Evolutionary conservation across 2,113 vertebrate genomes (phyloP).

Genomic region (Cichladusa arquata): DNA sequence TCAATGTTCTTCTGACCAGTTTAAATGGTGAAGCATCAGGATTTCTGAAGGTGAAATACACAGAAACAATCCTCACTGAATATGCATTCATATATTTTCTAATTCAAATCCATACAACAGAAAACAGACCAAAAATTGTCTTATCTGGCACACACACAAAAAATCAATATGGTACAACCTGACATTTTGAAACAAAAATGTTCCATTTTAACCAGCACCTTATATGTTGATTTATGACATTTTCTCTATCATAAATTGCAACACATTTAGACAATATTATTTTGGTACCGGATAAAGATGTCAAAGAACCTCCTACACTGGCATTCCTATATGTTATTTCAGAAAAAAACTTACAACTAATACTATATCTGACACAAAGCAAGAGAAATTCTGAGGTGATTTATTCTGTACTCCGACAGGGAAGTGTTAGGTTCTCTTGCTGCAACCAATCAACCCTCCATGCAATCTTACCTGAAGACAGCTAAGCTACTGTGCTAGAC

Average conservation of each 20-base stretch:
- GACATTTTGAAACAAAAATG: background rate
- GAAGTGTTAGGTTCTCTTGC: background rate
- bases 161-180: background rate
- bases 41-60: background rate
- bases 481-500: background rate
- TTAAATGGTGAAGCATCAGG: background rate
- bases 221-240: background rate
- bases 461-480: background rate
- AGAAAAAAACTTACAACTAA: background rate
- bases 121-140: background rate
- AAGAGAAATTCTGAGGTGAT: background rate
- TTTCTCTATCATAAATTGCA: background rate
- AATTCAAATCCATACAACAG: background rate
- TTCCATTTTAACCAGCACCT: background rate
- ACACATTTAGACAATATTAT: background rate
- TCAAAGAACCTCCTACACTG: background rate
- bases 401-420: background rate
- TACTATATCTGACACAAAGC: background rate
- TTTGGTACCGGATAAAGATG: conserved; percentile 12
- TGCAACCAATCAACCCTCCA: background rate
- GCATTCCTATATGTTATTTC: background rate
- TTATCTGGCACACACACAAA: background rate
- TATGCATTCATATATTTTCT: background rate
- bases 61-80: background rate
- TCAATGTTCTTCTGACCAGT: background rate